Conservation (phyloP, 2,888 invertebrate genomes). For the Melieria crassipennis region DNA sequence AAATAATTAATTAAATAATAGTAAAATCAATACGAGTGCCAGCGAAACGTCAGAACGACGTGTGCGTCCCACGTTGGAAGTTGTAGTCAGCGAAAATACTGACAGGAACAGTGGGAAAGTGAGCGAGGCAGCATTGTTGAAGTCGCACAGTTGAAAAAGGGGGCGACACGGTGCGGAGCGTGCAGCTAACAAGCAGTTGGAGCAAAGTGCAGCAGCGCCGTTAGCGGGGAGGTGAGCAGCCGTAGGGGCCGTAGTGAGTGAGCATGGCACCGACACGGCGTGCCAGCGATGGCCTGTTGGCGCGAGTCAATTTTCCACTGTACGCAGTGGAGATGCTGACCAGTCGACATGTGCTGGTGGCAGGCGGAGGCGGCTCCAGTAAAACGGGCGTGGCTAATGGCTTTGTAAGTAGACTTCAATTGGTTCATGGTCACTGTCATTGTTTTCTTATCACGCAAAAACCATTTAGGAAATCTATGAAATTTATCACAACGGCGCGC, state of each 20-base stretch:
- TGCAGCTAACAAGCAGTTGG: constrained; percentile 45
- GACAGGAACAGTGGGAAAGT: no score
- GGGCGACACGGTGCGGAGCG: constrained; percentile 5
- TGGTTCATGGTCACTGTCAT: not conserved
- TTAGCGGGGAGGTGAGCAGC: constrained; percentile 38
- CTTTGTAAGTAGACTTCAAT: constrained; percentile 77
- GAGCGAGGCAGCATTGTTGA: no score
- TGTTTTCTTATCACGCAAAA: constrained; percentile 51
- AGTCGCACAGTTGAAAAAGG: not conserved
- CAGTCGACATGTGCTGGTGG: constrained; percentile 92
- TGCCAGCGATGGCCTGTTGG: constrained; percentile 78
- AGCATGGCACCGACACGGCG: constrained; percentile 71
- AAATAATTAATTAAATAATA: constrained; percentile 36
- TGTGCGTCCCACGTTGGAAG: not conserved
- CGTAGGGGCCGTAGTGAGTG: not conserved
- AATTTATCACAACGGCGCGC: constrained; percentile 83
- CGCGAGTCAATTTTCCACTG: constrained; percentile 91
- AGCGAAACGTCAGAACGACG: not conserved
- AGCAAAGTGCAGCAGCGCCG: constrained; percentile 35
- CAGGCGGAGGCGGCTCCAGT: constrained; percentile 96
- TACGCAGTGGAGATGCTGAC: constrained; percentile 91
- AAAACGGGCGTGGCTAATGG: constrained; percentile 98
- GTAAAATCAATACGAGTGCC: constrained; percentile 17
- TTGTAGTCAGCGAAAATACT: no score
- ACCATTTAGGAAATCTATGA: constrained; percentile 87